These are phyloP conservation scores for Brachionus rotundiformis DNA, from an alignment of 1,140 invertebrate genomes.

Conservation along the genomic window DNA sequence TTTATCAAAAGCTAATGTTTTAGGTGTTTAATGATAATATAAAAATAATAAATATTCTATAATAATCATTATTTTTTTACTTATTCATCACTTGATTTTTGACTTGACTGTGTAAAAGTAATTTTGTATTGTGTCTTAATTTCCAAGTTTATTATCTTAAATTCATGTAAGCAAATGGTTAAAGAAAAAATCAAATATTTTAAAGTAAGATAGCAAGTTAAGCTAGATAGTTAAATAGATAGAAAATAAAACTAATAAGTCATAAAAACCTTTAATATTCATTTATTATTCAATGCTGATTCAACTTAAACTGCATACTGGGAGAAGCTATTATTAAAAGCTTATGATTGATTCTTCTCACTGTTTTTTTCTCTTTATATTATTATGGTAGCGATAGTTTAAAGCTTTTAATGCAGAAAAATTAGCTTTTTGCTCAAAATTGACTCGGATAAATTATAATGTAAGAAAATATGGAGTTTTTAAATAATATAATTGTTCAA, in stretches of 20 bases:
- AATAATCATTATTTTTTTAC: not conserved
- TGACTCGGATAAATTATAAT: not conserved
- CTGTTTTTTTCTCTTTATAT: not conserved
- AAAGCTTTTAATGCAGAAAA: not conserved
- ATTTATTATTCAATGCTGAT: conserved; percentile 17
- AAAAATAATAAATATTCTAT: not conserved
- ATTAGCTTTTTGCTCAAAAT: not conserved
- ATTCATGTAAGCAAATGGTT: too few relatives aligned
- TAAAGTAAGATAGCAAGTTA: not conserved
- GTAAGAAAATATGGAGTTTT: not conserved
- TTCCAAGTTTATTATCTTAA: too few relatives aligned
- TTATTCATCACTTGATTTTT: not conserved
- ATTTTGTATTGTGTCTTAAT: too few relatives aligned
- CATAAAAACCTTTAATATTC: not conserved
- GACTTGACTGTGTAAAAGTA: not conserved
- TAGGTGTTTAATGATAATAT: conserved; percentile 5
- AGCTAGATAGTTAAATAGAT: too few relatives aligned
- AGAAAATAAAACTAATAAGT: too few relatives aligned
- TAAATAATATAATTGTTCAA: too few relatives aligned
- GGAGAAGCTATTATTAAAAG: not conserved
- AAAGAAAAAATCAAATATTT: not conserved
- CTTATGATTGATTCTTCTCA: not conserved
- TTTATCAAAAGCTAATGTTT: conserved; percentile 23
- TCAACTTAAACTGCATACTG: not conserved
- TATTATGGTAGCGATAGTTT: not conserved